Percentiles rank a stretch among this genome's conserved stretches.
These are phyloP conservation scores for Pavo muticus DNA, from an alignment of 2,113 vertebrate genomes.

Conservation along the genomic window DNA sequence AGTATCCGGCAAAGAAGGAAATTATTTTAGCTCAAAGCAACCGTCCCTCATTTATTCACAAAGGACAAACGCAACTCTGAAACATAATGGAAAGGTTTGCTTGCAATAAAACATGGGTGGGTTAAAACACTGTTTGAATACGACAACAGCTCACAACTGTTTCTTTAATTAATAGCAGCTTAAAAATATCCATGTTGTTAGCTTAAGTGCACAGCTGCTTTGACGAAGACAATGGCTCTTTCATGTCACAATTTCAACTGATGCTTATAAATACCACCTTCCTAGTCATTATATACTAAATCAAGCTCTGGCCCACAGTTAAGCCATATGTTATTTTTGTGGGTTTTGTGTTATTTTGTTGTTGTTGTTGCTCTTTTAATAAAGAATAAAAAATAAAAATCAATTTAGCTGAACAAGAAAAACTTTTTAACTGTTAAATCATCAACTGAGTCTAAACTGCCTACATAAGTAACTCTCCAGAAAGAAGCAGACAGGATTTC, in stretches of 20 bases:
- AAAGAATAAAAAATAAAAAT: not conserved
- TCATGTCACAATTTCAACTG: slow-evolving; percentile 13
- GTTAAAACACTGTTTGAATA: not conserved
- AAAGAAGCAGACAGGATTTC: not conserved
- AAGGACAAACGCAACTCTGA: not conserved
- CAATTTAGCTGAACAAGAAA: not conserved
- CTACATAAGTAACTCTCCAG: not conserved
- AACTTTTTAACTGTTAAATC: not conserved
- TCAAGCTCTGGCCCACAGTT: not conserved
- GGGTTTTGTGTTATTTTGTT: too few species aligned
- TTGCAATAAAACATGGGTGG: not conserved
- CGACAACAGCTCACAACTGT: not conserved
- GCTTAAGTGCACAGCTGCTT: slow-evolving; percentile 23
- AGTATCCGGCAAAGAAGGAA: not conserved
- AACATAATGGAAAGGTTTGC: not conserved
- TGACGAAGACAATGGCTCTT: slow-evolving; percentile 58
- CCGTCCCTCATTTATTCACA: not conserved
- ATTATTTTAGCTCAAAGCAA: not conserved
- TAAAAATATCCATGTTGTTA: not conserved
- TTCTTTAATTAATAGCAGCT: slow-evolving; percentile 17
- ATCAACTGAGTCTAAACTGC: not conserved
- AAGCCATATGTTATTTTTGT: not conserved
- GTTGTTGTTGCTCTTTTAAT: not conserved
- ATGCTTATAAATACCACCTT: not conserved
- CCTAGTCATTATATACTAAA: not conserved